Evolutionary conservation across 2,797 vertebrate genomes (phyloP).

Genomic region (Sebastolobus alascanus): DNA sequence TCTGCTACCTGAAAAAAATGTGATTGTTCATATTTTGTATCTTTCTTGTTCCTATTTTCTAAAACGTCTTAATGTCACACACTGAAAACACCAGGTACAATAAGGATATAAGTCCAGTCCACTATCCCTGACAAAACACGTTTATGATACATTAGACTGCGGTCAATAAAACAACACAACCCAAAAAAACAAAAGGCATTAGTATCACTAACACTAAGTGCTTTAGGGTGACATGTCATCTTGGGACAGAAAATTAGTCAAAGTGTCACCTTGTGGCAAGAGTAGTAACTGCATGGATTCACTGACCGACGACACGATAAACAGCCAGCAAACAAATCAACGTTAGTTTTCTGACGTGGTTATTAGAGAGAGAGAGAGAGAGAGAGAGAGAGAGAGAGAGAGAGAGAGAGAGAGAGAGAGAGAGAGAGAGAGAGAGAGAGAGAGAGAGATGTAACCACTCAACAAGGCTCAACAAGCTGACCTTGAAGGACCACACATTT

Average conservation of each 20-base stretch:
- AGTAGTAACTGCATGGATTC: constrained; percentile 24
- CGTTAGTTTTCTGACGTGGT: not conserved
- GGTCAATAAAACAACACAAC: not conserved
- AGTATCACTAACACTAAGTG: not conserved
- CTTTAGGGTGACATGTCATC: not conserved
- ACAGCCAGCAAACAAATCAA: not conserved
- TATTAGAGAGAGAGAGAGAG: not conserved
- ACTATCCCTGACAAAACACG: not conserved
- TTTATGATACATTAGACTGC: not conserved
- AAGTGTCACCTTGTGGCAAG: constrained; percentile 56
- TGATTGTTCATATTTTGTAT: not conserved
- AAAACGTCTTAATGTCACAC: not conserved
- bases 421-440: no score
- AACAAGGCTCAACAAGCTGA: constrained; percentile 49
- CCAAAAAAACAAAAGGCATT: not conserved
- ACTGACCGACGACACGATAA: not conserved
- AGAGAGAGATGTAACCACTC: accelerated
- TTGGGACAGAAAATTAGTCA: not conserved
- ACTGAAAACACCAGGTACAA: not conserved
- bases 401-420: not conserved
- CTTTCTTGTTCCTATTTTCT: not conserved
- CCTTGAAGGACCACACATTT: constrained; percentile 65
- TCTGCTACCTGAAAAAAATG: not conserved
- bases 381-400: accelerated
- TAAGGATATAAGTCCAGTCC: not conserved